Conservation (phyloP, 2,797 vertebrate genomes). For the Melanogrammus aeglefinus region DNA sequence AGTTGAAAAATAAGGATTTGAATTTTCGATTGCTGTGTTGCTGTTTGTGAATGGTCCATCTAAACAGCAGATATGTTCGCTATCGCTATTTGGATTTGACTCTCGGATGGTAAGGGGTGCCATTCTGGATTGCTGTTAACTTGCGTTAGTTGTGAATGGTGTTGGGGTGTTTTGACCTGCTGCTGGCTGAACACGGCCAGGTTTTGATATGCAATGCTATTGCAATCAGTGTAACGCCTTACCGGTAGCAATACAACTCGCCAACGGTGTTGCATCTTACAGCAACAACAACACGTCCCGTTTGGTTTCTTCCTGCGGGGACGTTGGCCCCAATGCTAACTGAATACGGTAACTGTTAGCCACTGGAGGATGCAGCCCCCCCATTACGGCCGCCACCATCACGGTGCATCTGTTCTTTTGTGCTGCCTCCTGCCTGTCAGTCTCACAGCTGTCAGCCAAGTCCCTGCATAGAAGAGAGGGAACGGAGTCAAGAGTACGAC, state of each 20-base stretch:
- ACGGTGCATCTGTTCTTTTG: slow-evolving; percentile 76
- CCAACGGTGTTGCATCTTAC: neutral
- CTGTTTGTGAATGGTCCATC: slow-evolving; percentile 30
- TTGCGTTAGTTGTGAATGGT: slow-evolving; percentile 26
- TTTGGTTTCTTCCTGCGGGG: slow-evolving; percentile 13
- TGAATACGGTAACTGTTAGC: slow-evolving; percentile 42
- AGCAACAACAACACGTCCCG: slow-evolving; percentile 11
- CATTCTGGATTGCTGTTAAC: slow-evolving; percentile 8
- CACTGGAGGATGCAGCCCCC: slow-evolving; percentile 62
- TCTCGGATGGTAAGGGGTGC: slow-evolving; percentile 1
- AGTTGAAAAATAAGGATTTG: slow-evolving; percentile 34
- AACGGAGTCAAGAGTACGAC: slow-evolving; percentile 35
- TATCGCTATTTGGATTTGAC: neutral
- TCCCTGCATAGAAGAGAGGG: slow-evolving; percentile 52
- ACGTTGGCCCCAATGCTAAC: slow-evolving; percentile 32
- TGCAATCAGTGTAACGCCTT: slow-evolving; percentile 9
- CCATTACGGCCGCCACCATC: slow-evolving; percentile 62
- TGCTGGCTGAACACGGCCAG: slow-evolving; percentile 19
- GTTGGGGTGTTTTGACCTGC: slow-evolving; percentile 33
- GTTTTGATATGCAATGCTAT: slow-evolving; percentile 6
- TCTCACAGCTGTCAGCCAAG: slow-evolving; percentile 75
- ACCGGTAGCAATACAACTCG: neutral
- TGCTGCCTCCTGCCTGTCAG: slow-evolving; percentile 73
- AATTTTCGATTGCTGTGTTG: slow-evolving; percentile 27
- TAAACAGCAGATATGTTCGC: neutral